phyloP scores from a whole-genome alignment of 2,797 vertebrate species.

The Sorex maritimensis region DNA sequence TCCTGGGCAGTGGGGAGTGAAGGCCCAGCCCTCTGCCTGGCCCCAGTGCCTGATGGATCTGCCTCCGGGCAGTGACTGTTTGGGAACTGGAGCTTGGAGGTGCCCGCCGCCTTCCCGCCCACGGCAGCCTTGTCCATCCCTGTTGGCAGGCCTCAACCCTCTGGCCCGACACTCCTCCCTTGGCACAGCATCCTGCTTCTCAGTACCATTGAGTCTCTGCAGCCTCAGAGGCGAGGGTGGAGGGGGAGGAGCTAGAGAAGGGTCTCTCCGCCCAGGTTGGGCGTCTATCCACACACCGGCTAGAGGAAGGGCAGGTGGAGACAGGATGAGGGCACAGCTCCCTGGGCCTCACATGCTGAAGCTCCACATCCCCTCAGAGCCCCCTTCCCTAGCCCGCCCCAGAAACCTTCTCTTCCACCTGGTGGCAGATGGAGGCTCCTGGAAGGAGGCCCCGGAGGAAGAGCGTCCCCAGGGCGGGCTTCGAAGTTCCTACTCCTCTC shows the following conservation, averaged over 20 bases:
- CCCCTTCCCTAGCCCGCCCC: not conserved
- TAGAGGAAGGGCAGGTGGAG: not conserved
- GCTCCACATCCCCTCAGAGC: not conserved
- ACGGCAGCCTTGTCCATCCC: slow-evolving; percentile 33
- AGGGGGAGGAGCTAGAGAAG: not conserved
- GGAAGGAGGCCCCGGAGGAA: no score
- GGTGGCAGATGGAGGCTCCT: no score
- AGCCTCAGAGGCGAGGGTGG: not conserved
- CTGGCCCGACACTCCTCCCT: slow-evolving; percentile 54
- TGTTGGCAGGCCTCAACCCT: slow-evolving; percentile 78
- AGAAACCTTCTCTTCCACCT: no score
- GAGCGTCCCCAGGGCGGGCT: no score
- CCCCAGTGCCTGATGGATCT: slow-evolving; percentile 37
- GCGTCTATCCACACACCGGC: no score
- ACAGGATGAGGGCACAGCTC: not conserved
- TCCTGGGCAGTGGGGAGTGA: not conserved
- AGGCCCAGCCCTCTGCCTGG: not conserved
- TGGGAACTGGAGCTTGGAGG: slow-evolving; percentile 53
- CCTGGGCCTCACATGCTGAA: not conserved
- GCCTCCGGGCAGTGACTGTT: slow-evolving; percentile 58
- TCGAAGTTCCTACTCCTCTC: no score
- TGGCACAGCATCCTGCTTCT: slow-evolving; percentile 65
- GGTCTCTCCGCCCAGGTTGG: not conserved
- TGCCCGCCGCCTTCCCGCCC: slow-evolving; percentile 46
- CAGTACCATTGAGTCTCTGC: no score